Percentiles rank a stretch among this genome's conserved stretches.
Conservation (phyloP, 1,140 invertebrate genomes). For the Ceratoteleas bidentatus region DNA sequence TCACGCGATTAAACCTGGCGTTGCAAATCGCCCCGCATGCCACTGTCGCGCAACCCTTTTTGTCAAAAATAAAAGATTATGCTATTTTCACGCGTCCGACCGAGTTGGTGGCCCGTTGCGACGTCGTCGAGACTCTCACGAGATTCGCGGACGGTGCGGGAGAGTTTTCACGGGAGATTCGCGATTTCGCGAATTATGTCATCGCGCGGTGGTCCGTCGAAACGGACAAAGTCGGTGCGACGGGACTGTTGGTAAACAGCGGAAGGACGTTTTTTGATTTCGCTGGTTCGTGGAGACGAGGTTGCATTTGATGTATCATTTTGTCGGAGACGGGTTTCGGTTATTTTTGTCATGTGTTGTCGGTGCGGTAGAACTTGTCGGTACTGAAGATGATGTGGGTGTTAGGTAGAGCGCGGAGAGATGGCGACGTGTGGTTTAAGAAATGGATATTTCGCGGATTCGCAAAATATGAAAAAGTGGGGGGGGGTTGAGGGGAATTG, state of each 20-base stretch:
- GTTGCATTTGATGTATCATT: conserved; percentile 1
- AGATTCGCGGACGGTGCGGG: not conserved
- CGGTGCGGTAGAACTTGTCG: conserved; percentile 23
- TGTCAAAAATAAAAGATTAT: conserved; percentile 45
- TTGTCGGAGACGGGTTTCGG: not conserved
- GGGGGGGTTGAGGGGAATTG: no score
- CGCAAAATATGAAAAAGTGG: no score
- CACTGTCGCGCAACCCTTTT: conserved; percentile 37
- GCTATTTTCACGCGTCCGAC: conserved; percentile 54
- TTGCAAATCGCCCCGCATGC: conserved; percentile 18
- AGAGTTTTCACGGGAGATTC: conserved; percentile 10
- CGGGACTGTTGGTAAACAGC: no score
- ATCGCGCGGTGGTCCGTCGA: conserved; percentile 23
- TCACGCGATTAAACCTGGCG: conserved; percentile 8
- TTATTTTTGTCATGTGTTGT: conserved; percentile 21
- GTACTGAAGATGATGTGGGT: conserved; percentile 13
- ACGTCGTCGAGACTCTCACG: no score
- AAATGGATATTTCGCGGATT: no score
- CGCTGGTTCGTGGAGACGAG: not conserved
- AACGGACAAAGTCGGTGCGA: conserved; percentile 1
- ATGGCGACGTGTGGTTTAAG: conserved; percentile 21
- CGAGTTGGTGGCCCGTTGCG: conserved; percentile 7
- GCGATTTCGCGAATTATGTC: conserved; percentile 57
- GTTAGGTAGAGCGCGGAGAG: conserved; percentile 1
- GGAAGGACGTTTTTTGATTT: no score